Base-by-base conservation (phyloP, 2,888 invertebrate genomes). In the Elegia similella region DNA sequence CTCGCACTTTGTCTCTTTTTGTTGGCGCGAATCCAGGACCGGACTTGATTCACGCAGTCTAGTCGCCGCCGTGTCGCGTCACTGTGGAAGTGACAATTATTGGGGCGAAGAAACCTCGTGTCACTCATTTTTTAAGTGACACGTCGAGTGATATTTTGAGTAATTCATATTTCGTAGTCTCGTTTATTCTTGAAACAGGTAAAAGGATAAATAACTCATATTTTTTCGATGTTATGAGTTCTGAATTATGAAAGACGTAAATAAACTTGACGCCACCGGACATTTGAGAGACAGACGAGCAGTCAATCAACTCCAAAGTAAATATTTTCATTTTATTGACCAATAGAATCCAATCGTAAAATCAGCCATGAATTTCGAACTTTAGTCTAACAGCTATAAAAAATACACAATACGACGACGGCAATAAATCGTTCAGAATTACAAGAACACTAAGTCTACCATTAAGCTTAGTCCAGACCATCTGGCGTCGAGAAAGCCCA, bases 401-500 rank as follows among this genome's bases (percentile, higher is more conserved):
- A 50, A 1, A 15, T 10, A 38, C 38, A 38, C 17, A 52, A 17
- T 42, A 38, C 17, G 3, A 54, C 46, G 6, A 10, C 34, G 8
- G 34, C 34, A 50, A 55, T 55, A 55, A 53, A 53, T 53, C 42
- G 30, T 43, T 43, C 15, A 53, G 53, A n/a, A 46, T 55, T 55
- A 55, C 54, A 55, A 17, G 44, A 54, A 44, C 16, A 16, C 32
- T 17, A 34, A 38, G 50, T 50, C 50, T 50, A 34, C 54, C 44
- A 55, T 59, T 59, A 57, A 42, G 13, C 12, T 42, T 38, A 57
- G 60, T 53, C 59, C 65, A 77, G 72, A 75, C 75, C 76, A 78
- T 76, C 75, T 79, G 78, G 73, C 72, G 69, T 62, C 75, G 68
- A 64, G 74, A 75, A 73, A 76, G 73, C 69, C 70, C 67, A 68